Conservation (phyloP, 2,113 vertebrate genomes). For the Carlito syrichta region DNA sequence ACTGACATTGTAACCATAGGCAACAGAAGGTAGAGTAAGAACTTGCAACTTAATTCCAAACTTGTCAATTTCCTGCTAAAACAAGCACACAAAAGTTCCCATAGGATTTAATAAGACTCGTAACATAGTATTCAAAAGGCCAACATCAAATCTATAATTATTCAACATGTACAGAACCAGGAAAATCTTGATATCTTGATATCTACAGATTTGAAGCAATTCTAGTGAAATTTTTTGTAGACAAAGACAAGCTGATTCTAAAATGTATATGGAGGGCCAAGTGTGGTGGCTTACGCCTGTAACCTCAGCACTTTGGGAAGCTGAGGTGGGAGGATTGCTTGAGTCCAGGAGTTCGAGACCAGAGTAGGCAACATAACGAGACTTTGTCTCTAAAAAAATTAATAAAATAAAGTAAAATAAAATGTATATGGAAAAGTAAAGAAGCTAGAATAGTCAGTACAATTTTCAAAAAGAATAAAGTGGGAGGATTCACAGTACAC, state of each 20-base stretch:
- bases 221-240: background rate
- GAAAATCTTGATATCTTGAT: conserved; percentile 13
- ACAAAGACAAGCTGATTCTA: background rate
- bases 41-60: background rate
- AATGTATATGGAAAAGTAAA: background rate
- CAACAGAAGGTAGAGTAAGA: background rate
- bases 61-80: background rate
- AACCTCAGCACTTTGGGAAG: no score
- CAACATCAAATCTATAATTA: background rate
- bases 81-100: background rate
- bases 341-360: no score
- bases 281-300: no score
- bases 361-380: no score
- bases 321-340: no score
- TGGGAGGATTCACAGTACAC: background rate
- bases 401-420: no score
- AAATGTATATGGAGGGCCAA: no score
- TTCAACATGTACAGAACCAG: background rate
- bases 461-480: background rate
- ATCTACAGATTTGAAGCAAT: background rate
- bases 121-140: background rate
- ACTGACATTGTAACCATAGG: background rate
- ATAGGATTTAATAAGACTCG: background rate
- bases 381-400: no score
- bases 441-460: background rate